Conservation (phyloP, 2,888 invertebrate species). For the Imbricaverruca yamaguchii region DNA sequence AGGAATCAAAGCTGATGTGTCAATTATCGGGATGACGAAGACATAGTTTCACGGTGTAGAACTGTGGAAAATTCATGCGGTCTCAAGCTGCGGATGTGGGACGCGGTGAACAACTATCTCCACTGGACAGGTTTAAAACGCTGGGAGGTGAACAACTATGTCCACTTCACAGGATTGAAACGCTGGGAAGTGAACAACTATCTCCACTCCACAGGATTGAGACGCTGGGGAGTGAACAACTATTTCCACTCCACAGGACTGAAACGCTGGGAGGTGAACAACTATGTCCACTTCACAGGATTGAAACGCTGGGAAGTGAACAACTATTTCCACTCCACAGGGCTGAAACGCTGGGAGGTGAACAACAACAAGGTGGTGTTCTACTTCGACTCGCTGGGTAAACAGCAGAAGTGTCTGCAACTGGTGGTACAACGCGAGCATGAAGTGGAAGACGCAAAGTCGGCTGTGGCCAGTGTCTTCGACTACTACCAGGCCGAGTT, state of each 20-base stretch:
- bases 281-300: not conserved
- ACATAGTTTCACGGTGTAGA: too few relatives aligned
- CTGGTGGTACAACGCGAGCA: not conserved
- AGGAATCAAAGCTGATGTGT: too few relatives aligned
- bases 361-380: not conserved
- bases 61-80: too few relatives aligned
- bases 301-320: too few relatives aligned
- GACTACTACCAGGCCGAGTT: conserved; percentile 6
- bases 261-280: not conserved
- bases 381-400: conserved; percentile 1
- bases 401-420: not conserved
- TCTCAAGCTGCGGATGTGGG: not conserved
- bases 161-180: not conserved
- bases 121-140: too few relatives aligned
- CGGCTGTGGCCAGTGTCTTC: not conserved
- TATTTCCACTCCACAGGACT: not conserved
- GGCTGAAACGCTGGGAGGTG: not conserved
- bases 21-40: too few relatives aligned
- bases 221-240: too few relatives aligned
- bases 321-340: not conserved
- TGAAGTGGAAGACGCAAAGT: not conserved
- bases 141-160: too few relatives aligned
- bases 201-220: too few relatives aligned
- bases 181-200: not conserved
- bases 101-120: not conserved